A percentile compares a stretch with the other conserved stretches of the same genome.
phyloP scores from a whole-genome alignment of 2,888 invertebrate genomes.

The Heliconius sara region DNA sequence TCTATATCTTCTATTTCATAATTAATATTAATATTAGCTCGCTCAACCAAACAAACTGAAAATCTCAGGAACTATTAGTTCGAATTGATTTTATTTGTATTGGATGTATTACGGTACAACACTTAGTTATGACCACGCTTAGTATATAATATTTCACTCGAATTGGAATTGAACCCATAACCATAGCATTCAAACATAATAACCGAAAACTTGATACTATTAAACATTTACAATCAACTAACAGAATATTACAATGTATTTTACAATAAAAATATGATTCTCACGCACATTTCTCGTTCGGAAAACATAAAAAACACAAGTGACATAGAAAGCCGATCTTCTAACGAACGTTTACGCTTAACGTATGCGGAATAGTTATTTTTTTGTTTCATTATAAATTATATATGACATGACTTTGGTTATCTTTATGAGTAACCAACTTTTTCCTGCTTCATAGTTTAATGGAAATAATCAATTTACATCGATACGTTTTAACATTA shows the following conservation, averaged over 20 bases:
- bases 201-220: not conserved
- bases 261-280: slow-evolving; percentile 47
- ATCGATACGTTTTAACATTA: not conserved
- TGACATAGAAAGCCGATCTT: slow-evolving; percentile 54
- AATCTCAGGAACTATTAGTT: no score
- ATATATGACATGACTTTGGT: slow-evolving; percentile 17
- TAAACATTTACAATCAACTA: not conserved
- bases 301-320: slow-evolving; percentile 50
- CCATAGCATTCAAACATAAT: no score
- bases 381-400: slow-evolving; percentile 22
- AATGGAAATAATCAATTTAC: not conserved
- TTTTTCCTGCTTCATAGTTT: no score
- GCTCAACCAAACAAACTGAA: no score
- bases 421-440: not conserved
- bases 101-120: no score
- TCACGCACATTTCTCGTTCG: slow-evolving; percentile 52
- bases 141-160: no score
- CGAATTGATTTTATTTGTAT: no score
- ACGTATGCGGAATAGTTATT: slow-evolving; percentile 27
- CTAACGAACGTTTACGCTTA: slow-evolving; percentile 19
- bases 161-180: no score
- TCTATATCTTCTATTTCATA: no score
- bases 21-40: no score
- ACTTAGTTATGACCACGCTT: no score
- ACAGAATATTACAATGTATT: not conserved